These are phyloP conservation scores for Miichthys miiuy DNA, from an alignment of 2,797 vertebrate genomes.

Conservation along the genomic window DNA sequence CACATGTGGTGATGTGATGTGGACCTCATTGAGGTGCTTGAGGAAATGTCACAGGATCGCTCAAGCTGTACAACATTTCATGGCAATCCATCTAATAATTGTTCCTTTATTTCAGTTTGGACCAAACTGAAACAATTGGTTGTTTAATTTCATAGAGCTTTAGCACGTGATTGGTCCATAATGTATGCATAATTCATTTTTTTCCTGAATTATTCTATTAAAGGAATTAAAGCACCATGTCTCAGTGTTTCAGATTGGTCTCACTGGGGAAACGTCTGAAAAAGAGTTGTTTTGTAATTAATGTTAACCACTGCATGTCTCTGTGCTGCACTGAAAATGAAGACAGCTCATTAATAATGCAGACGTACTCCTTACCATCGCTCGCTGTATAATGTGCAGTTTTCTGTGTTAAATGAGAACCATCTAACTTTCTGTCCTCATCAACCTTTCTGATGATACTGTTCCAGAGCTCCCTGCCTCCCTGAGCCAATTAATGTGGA, in stretches of 20 bases:
- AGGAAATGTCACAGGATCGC: background rate
- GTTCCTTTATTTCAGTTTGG: background rate
- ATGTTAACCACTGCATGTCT: slow-evolving; percentile 71
- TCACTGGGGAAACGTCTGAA: slow-evolving; percentile 38
- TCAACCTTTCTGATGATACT: slow-evolving; percentile 82
- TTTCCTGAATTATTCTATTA: slow-evolving; percentile 48
- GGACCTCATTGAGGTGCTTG: background rate
- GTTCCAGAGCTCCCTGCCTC: slow-evolving; percentile 76
- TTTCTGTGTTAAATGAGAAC: slow-evolving; percentile 81
- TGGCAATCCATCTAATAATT: background rate
- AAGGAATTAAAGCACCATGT: slow-evolving; percentile 39
- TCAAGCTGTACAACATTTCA: background rate
- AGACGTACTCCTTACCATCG: slow-evolving; percentile 61
- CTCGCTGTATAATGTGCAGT: slow-evolving; percentile 63
- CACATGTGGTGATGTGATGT: background rate
- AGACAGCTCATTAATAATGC: slow-evolving; percentile 80
- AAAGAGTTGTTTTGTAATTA: slow-evolving; percentile 74
- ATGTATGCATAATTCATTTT: slow-evolving; percentile 30
- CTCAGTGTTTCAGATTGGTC: slow-evolving; percentile 15
- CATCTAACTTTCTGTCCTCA: slow-evolving; percentile 82
- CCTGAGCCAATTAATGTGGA: slow-evolving; percentile 85
- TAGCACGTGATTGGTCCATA: background rate
- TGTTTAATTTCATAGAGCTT: background rate
- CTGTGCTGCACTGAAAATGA: slow-evolving; percentile 60
- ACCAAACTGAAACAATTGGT: background rate